phyloP scores from a whole-genome alignment of 2,888 invertebrate species.

The Kuschelorhynchus macadamiae region DNA sequence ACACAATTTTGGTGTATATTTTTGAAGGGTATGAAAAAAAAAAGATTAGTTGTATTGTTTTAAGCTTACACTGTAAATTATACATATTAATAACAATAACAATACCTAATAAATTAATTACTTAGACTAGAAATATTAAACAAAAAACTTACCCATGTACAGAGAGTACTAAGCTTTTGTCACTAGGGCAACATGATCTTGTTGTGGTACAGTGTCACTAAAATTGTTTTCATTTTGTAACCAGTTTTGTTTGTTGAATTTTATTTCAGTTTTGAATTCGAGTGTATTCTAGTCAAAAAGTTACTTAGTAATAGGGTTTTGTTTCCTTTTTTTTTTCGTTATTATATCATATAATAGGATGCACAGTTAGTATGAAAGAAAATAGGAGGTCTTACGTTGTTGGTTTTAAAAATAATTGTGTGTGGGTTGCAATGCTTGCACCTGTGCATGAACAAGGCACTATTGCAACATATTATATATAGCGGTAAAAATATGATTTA shows the following conservation, averaged over 20 bases:
- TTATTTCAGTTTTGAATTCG: slow-evolving; percentile 58
- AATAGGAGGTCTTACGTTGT: slow-evolving; percentile 22
- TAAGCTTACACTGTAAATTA: neutral
- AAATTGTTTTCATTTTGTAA: slow-evolving; percentile 18
- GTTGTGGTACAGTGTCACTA: slow-evolving; percentile 8
- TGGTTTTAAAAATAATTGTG: slow-evolving; percentile 26
- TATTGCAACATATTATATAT: slow-evolving; percentile 3
- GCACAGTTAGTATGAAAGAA: slow-evolving; percentile 27
- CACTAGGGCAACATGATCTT: neutral
- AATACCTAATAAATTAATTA: slow-evolving; percentile 1
- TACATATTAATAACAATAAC: slow-evolving; percentile 1
- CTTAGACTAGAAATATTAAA: slow-evolving; percentile 3
- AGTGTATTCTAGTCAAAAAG: slow-evolving; percentile 66
- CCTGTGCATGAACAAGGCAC: neutral
- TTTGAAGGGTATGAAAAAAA: slow-evolving; percentile 61
- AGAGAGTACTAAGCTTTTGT: too few relatives aligned
- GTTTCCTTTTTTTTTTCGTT: too few relatives aligned
- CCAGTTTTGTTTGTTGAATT: slow-evolving; percentile 53
- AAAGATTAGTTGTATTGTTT: slow-evolving; percentile 33
- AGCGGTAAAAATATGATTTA: slow-evolving; percentile 38
- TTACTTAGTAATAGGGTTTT: too few relatives aligned
- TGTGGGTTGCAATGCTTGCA: neutral
- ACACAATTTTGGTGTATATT: slow-evolving; percentile 52
- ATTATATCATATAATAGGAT: too few relatives aligned
- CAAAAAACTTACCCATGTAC: too few relatives aligned